Conservation (phyloP, 2,113 vertebrate genomes). For the Nanger granti region DNA sequence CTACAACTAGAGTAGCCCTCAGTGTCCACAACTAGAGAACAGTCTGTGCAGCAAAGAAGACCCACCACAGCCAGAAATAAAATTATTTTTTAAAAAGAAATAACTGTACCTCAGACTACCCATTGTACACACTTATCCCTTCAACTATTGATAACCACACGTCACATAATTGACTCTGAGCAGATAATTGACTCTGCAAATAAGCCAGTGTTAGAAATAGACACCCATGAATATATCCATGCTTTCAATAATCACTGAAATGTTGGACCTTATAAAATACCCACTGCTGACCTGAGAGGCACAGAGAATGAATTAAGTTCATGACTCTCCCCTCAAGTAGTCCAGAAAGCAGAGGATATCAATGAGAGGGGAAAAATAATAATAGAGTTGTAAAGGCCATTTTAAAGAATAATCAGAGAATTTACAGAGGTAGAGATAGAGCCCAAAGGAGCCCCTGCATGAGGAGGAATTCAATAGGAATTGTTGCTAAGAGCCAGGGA, state of each 20-base stretch:
- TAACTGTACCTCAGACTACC: background rate
- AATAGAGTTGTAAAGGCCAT: background rate
- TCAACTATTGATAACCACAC: background rate
- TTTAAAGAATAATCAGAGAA: background rate
- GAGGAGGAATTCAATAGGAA: background rate
- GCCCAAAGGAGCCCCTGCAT: background rate
- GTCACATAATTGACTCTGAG: background rate
- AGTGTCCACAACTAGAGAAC: background rate
- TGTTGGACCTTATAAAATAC: background rate
- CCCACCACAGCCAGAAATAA: background rate
- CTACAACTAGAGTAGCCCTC: background rate
- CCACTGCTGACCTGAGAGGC: background rate
- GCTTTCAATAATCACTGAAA: background rate
- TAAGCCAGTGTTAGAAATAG: background rate
- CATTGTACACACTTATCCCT: background rate
- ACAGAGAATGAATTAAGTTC: background rate
- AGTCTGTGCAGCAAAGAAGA: background rate
- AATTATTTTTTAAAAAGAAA: background rate
- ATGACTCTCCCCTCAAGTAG: background rate
- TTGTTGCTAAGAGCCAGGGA: background rate
- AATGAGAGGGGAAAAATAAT: background rate
- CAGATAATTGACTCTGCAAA: background rate
- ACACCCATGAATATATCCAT: background rate
- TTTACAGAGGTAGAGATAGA: background rate
- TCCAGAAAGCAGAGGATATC: background rate